Base-by-base conservation (phyloP, 2,113 vertebrate genomes). In the Phyllopteryx taeniolatus region DNA sequence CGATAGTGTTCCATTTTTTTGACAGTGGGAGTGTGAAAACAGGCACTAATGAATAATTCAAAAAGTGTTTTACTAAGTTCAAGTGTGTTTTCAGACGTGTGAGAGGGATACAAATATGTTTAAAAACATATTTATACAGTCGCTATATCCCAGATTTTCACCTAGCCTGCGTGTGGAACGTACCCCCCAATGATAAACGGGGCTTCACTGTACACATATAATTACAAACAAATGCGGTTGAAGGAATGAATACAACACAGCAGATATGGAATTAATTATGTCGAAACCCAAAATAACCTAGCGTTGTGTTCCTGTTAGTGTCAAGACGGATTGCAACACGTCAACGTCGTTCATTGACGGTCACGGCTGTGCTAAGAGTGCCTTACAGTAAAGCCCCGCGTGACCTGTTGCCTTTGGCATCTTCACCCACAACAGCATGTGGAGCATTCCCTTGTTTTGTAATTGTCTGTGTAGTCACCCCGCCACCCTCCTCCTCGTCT, bases 381-480 rank as follows among this genome's bases (percentile, higher is more conserved):
- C n/a, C 31, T 84, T 76, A 79, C 79, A 68, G 77, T 75, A 70
- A 85, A 79, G 11, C 13, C 35, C 12, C 11, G 57, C 44, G 71
- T 73, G 65, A 60, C 85, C 81, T 83, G 80, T 57, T 60, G 72
- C 83, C 81, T 39, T 1, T 56, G 78, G 80, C 75, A 68, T 27
- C 13, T 65, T 71, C 64, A 74, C 53, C 17, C 75, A 74, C 11
- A 4, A 62, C 70, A 79, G 71, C 67, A 70, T 86, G 83, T 83
- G 74, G 78, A 85, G 70, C 69, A 73, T 83, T 85, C 75, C 83
- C 72, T 54, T 47, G 72, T 88, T 80, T 82, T 85, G 85, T 85
- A 86, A 89, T 82, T 70, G 72, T 75, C 73, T 83, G 76, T 53
- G 51, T 35, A 78, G 83, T 85, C 88, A 84, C 71, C 44, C 39